A percentile compares a stretch with the other conserved stretches of the same genome.
Conservation (phyloP, 2,113 vertebrate genomes). For the Ptychochromis oligacanthus region DNA sequence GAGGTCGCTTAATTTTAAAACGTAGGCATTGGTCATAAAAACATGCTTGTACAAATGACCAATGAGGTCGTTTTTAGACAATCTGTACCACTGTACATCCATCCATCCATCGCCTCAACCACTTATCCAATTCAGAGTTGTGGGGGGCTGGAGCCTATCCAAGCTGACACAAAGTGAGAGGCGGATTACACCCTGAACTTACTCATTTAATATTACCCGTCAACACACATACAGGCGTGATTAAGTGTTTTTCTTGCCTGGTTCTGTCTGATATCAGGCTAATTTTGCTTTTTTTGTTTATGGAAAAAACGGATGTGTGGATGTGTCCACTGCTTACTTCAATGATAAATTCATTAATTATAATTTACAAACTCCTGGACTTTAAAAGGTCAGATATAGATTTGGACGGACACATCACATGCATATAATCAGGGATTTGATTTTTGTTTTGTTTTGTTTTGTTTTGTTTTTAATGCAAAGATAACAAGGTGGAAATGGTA, state of each 20-base stretch:
- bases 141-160: background rate
- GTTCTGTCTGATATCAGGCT: background rate
- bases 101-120: background rate
- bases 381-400: background rate
- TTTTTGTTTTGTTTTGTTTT: too few relatives aligned
- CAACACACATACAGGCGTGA: background rate
- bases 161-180: background rate
- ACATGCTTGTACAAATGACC: too few relatives aligned
- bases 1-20: too few relatives aligned
- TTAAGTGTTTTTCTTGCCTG: background rate
- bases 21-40: too few relatives aligned
- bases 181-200: background rate
- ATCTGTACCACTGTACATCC: accelerated
- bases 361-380: background rate
- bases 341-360: background rate
- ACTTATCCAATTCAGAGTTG: background rate
- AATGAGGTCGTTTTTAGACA: background rate
- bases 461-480: background rate
- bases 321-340: background rate
- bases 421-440: too few relatives aligned
- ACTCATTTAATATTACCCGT: background rate
- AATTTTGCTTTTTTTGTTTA: background rate
- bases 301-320: background rate
- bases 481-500: background rate
- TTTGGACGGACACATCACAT: too few relatives aligned